phyloP scores from a whole-genome alignment of 2,113 vertebrate genomes.

The Noctilio leporinus region DNA sequence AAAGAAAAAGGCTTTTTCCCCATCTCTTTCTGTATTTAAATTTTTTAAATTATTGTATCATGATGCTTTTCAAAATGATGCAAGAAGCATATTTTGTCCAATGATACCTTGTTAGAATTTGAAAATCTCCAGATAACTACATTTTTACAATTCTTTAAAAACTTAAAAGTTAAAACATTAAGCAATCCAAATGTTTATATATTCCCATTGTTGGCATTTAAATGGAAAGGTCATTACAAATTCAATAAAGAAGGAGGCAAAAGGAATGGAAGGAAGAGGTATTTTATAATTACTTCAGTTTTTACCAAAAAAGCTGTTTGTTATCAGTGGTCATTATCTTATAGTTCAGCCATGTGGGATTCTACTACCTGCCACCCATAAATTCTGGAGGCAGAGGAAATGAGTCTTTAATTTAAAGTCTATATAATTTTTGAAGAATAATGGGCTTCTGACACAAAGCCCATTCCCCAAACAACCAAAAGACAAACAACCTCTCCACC shows the following conservation, averaged over 20 bases:
- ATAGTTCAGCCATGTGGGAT: too few species aligned
- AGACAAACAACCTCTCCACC: too few species aligned
- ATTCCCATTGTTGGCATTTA: background rate
- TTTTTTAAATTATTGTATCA: background rate
- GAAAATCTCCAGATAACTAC: background rate
- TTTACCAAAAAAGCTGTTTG: background rate
- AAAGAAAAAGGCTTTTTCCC: background rate
- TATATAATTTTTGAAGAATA: too few species aligned
- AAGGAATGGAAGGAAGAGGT: background rate
- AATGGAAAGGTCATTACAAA: background rate
- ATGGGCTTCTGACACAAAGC: too few species aligned
- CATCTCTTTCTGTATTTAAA: background rate
- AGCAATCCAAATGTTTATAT: background rate
- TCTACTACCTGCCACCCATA: too few species aligned
- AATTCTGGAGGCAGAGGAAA: too few species aligned
- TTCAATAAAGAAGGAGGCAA: background rate
- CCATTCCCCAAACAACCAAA: too few species aligned
- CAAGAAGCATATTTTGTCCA: background rate
- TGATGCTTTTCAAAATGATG: background rate
- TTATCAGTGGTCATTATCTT: background rate
- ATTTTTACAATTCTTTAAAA: background rate
- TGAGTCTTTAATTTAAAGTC: too few species aligned
- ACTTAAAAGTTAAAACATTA: background rate
- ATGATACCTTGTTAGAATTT: background rate
- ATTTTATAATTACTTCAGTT: background rate